A percentile compares a stretch with the other conserved stretches of the same genome.
phyloP scores from a whole-genome alignment of 1,140 invertebrate genomes.

The Plutomurus gul region DNA sequence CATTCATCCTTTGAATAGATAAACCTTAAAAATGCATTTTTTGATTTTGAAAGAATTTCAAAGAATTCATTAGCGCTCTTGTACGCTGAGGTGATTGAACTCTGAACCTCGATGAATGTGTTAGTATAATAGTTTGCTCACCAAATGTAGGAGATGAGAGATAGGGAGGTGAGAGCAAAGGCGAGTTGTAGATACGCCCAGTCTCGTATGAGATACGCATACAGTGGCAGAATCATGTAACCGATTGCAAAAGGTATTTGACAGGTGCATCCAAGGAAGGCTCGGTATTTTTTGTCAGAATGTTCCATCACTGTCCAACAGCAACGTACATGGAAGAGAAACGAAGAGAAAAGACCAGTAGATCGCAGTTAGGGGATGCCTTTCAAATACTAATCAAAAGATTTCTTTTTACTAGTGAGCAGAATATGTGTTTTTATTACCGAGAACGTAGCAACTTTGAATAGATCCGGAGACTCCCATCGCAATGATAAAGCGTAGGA shows the following conservation, averaged over 20 bases:
- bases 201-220: slow-evolving; percentile 72
- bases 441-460: slow-evolving; percentile 72
- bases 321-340: slow-evolving; percentile 1
- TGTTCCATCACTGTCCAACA: slow-evolving; percentile 40
- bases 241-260: slow-evolving; percentile 64
- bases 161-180: slow-evolving; percentile 70
- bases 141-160: slow-evolving; percentile 70
- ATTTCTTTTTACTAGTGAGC: no score
- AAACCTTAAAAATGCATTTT: no score
- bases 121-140: slow-evolving; percentile 44
- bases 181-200: slow-evolving; percentile 75
- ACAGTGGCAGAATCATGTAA: slow-evolving; percentile 70
- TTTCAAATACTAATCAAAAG: no score
- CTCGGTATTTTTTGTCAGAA: slow-evolving; percentile 33
- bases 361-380: no score
- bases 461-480: slow-evolving; percentile 73
- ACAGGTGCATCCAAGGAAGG: slow-evolving; percentile 34
- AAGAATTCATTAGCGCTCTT: no score
- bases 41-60: no score
- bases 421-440: slow-evolving; percentile 53
- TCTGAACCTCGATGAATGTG: no score
- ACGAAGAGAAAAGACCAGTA: no score
- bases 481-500: slow-evolving; percentile 67
- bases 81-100: no score
- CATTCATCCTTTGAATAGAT: no score